Conservation (phyloP, 2,797 vertebrate species). For the Acrossocheilus wenchowensis region DNA sequence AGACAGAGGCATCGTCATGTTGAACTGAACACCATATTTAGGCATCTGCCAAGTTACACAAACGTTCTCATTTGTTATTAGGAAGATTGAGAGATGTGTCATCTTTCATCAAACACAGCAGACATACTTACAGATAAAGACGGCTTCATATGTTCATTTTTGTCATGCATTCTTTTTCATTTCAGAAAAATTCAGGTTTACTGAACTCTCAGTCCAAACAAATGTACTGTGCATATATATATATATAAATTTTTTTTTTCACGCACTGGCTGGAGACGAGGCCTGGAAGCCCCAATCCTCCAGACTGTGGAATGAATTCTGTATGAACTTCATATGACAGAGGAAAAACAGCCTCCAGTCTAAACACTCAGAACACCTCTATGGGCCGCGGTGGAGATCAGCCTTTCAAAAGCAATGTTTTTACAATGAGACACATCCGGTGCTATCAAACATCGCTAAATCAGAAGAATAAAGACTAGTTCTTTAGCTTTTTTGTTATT, state of each 20-base stretch:
- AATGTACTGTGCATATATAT: not conserved
- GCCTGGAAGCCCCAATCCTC: constrained; percentile 62
- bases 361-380: constrained; percentile 60
- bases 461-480: constrained; percentile 8
- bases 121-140: constrained; percentile 17
- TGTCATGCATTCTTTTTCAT: not conserved
- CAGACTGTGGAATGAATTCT: constrained; percentile 64
- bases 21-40: constrained; percentile 28
- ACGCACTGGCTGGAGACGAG: constrained; percentile 60
- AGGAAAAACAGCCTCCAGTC: constrained; percentile 67
- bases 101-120: constrained; percentile 16
- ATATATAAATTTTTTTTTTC: constrained; percentile 46
- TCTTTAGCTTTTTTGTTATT: constrained; percentile 12
- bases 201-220: constrained; percentile 10
- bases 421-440: constrained; percentile 33
- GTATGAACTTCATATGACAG: constrained; percentile 63
- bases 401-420: constrained; percentile 51
- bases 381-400: constrained; percentile 44
- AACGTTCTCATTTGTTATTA: constrained; percentile 25
- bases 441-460: constrained; percentile 15
- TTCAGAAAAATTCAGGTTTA: not conserved
- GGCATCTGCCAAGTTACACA: constrained; percentile 38
- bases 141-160: not conserved
- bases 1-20: constrained; percentile 15
- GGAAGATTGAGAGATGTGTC: constrained; percentile 24